A percentile compares a stretch with the other conserved stretches of the same genome.
Evolutionary conservation across 2,888 invertebrate species (phyloP).

Genomic region (Marronus borbonicus): DNA sequence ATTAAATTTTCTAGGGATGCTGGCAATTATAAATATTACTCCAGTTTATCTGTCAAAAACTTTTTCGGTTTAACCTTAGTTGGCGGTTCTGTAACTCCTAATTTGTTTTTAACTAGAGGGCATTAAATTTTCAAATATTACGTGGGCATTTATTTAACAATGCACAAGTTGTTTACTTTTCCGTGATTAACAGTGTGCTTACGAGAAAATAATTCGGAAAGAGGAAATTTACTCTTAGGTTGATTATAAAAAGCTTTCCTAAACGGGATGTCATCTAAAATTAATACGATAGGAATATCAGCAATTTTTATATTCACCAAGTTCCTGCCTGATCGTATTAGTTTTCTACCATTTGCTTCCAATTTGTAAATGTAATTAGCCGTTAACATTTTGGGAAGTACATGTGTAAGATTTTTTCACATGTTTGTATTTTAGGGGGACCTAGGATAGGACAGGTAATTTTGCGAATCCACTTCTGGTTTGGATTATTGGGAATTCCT

Average conservation of each 20-base stretch:
- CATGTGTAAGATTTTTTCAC: too few relatives aligned
- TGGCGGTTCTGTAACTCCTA: conserved; percentile 21
- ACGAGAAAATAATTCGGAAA: conserved; percentile 10
- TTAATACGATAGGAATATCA: too few relatives aligned
- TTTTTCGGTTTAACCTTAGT: conserved; percentile 6
- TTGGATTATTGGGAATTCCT: too few relatives aligned
- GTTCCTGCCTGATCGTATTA: too few relatives aligned
- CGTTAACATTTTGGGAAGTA: too few relatives aligned
- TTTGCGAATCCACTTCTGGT: too few relatives aligned
- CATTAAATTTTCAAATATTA: conserved; percentile 36
- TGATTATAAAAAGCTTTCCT: not conserved
- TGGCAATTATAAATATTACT: conserved; percentile 32
- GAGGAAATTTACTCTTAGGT: conserved; percentile 18
- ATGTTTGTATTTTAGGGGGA: too few relatives aligned
- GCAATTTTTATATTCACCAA: too few relatives aligned
- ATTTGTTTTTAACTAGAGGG: conserved; percentile 44
- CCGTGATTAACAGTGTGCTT: conserved; percentile 33
- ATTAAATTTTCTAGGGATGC: conserved; percentile 36
- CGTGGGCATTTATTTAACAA: conserved; percentile 36
- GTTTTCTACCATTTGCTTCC: too few relatives aligned
- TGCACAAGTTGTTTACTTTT: conserved; percentile 39
- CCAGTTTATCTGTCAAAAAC: conserved; percentile 41
- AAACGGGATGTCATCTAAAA: too few relatives aligned
- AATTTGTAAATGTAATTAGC: too few relatives aligned
- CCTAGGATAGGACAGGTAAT: too few relatives aligned